Base-by-base conservation (phyloP, 2,888 invertebrate species). In the Linnaemya vulpina region DNA sequence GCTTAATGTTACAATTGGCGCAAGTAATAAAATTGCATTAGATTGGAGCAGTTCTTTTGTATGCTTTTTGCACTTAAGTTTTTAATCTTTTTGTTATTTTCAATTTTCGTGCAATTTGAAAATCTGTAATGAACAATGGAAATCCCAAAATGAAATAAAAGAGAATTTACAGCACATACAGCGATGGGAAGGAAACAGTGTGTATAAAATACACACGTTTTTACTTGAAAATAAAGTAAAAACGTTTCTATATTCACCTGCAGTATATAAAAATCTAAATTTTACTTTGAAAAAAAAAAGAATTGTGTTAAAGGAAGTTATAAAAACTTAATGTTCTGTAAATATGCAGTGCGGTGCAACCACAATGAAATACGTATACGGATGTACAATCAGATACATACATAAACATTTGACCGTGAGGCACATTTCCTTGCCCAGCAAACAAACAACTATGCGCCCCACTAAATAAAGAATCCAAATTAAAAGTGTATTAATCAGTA, bases 301-400 rank as follows among this genome's bases (percentile, higher is more conserved):
- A 22, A 55, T 77, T 20, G 51, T 74, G 67, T 67, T 46, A 13
- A 76, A 76, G 73, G 62, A 84, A 73, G 76, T 68, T 80, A 60
- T 71, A 80, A 80, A 80, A 84, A 67, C 46, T 80, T 84, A 84
- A 84, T 84, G 84, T 80, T 75, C 76, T 55, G 74, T 63, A 75
- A 83, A 83, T 70, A 63, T 65, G 63, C 58, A 62, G 58, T 71
- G 55, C 10, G 53, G 51, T 62, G 65, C 35, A 46, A 68, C 55
- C 62, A 68, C 30, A 30, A 30, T 30, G 30, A 30, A 30, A 30
- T 30, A 30, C 30, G 30, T 3, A 43, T n/a, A 60, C 20, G 40
- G 22, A 30, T 9, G 5, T 13, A 62, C 3, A 20, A 11, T 15
- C 17, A 38, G 15, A 35, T 20, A 20, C 51, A 7, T 43, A 11